Percentiles rank a stretch among this genome's conserved stretches.
These are phyloP conservation scores for Mus spicilegus DNA, from an alignment of 2,113 vertebrate genomes.

Conservation along the genomic window DNA sequence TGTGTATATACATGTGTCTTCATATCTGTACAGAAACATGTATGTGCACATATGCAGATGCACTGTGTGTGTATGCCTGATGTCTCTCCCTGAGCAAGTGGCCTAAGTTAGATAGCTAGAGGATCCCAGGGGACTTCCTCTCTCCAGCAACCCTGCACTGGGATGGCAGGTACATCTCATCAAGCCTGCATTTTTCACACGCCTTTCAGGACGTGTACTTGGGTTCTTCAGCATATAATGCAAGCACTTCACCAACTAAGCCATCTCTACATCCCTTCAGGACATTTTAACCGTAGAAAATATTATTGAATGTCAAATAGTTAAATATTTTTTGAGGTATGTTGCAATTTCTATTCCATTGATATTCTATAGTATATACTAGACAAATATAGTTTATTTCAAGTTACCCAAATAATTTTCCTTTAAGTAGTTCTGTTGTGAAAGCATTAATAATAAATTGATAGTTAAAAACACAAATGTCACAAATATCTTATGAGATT, in stretches of 20 bases:
- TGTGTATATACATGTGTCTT: background rate
- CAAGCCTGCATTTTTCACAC: background rate
- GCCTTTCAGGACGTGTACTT: background rate
- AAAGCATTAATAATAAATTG: background rate
- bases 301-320: background rate
- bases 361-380: background rate
- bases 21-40: background rate
- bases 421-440: background rate
- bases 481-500: background rate
- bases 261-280: no score
- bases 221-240: background rate
- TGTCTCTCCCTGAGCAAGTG: background rate
- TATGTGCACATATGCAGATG: no score
- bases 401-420: background rate
- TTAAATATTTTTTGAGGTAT: background rate
- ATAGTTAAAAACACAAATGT: background rate
- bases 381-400: background rate
- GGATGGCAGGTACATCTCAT: background rate
- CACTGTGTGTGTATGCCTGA: background rate
- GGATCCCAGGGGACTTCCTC: no score
- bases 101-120: background rate
- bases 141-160: background rate
- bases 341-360: background rate
- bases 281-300: background rate
- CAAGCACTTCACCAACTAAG: background rate